phyloP scores from a whole-genome alignment of 2,797 vertebrate species.

The Leptoclinus maculatus region DNA sequence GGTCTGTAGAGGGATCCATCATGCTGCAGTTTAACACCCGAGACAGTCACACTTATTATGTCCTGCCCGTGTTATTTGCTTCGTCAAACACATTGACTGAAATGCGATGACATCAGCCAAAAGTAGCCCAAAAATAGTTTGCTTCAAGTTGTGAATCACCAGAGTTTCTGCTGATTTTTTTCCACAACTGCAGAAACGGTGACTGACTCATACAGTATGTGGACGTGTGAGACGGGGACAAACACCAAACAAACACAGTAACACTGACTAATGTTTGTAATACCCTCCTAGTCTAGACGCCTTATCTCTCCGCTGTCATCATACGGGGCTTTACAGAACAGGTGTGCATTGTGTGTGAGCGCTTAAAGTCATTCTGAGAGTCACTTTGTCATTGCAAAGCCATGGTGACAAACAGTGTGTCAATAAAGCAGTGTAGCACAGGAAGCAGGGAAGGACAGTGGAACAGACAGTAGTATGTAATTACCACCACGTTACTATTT shows the following conservation, averaged over 20 bases:
- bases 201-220: constrained; percentile 19
- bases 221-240: neutral
- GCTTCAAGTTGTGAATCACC: constrained; percentile 11
- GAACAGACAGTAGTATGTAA: constrained; percentile 33
- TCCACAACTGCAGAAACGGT: constrained; percentile 14
- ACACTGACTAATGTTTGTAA: constrained; percentile 52
- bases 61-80: neutral
- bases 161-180: constrained; percentile 16
- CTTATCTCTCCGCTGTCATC: constrained; percentile 33
- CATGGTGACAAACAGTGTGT: constrained; percentile 33
- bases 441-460: constrained; percentile 18
- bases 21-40: neutral
- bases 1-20: constrained; percentile 20
- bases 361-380: constrained; percentile 18
- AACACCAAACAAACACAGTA: constrained; percentile 15
- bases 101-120: constrained; percentile 20
- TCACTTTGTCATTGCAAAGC: constrained; percentile 39
- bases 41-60: neutral
- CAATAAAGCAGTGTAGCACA: constrained; percentile 1
- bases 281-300: constrained; percentile 50
- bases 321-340: neutral
- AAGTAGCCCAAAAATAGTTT: constrained; percentile 9
- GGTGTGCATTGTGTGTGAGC: constrained; percentile 25
- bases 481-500: constrained; percentile 30
- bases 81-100: neutral